Percentiles rank a stretch among this genome's conserved stretches.
These are phyloP conservation scores for Hymenochirus boettgeri DNA, from an alignment of 2,113 vertebrate genomes.

Conservation along the genomic window DNA sequence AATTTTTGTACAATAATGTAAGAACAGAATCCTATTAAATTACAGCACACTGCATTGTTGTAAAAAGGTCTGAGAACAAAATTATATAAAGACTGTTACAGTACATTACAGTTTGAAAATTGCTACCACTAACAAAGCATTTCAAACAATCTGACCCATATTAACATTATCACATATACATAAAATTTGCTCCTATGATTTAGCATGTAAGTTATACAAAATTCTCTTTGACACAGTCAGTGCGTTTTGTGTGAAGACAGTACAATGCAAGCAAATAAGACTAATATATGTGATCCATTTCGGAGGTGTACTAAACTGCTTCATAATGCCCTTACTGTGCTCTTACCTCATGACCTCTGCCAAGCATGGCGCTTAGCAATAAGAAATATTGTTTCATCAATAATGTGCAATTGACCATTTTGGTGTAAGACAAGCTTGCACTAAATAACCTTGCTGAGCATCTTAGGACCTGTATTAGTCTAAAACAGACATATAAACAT, in stretches of 20 bases:
- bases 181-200: background rate
- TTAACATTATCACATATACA: background rate
- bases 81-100: too few species aligned
- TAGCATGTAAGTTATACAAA: background rate
- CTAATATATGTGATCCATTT: conserved; percentile 34
- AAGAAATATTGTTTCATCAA: conserved; percentile 42
- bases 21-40: background rate
- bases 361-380: conserved; percentile 24
- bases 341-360: conserved; percentile 36
- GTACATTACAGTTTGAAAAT: background rate
- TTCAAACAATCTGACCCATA: background rate
- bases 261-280: conserved; percentile 26
- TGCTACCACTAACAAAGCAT: background rate
- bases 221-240: background rate
- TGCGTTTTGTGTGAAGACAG: background rate
- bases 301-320: conserved; percentile 35
- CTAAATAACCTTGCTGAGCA: conserved; percentile 19
- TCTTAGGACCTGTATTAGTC: conserved; percentile 8
- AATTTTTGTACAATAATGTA: background rate
- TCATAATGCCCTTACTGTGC: conserved; percentile 29
- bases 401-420: conserved; percentile 37
- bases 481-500: conserved; percentile 21
- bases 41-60: background rate
- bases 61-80: too few species aligned
- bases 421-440: conserved; percentile 8